Evolutionary conservation across 2,888 invertebrate genomes (phyloP), one percentile per base, ranked within the genome.

Genomic region (Gonocerus acuteangulatus): DNA sequence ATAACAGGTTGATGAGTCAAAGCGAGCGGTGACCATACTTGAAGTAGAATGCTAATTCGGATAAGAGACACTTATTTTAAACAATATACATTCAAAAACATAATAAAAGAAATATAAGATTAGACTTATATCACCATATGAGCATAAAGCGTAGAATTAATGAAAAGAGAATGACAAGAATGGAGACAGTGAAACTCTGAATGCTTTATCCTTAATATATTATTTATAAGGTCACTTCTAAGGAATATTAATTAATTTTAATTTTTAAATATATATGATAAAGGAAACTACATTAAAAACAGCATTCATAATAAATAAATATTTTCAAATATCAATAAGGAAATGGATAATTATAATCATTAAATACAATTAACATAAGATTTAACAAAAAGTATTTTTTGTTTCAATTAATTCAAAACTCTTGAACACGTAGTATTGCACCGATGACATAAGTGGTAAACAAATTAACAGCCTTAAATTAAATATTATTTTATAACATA

Each of bases 151-250:
- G 27, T 27, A 27, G 4, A 27, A 27, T 27, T 27, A 27, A 27
- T 6, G 4, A 6, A 27, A 27, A 27, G 27, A 6, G n/a, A n/a
- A n/a, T n/a, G n/a, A 27, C 27, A 27, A 27, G 9, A 27, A 27
- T n/a, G n/a, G 27, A 42, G 54, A 54, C 54, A 54, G 54, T 54
- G 54, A 54, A 54, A 54, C 54, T 54, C 42, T 39, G 54, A 54
- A 54, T 42, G 54, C 42, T 42, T 39, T 7, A 39, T 54, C 54
- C 54, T 54, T 54, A 54, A 54, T 19, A 19, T 54, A 15, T 54
- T n/a, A n/a, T n/a, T n/a, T 54, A 54, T 54, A 54, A 54, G 54
- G 54, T 54, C 54, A 54, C 54, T 54, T 54, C 42, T 42, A 54
- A 54, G 54, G 54, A 54, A 54, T 54, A 54, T 13, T 36, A 19